A percentile compares a stretch with the other conserved stretches of the same genome.
phyloP scores from a whole-genome alignment of 2,888 invertebrate genomes.

The Tachina lurida region DNA sequence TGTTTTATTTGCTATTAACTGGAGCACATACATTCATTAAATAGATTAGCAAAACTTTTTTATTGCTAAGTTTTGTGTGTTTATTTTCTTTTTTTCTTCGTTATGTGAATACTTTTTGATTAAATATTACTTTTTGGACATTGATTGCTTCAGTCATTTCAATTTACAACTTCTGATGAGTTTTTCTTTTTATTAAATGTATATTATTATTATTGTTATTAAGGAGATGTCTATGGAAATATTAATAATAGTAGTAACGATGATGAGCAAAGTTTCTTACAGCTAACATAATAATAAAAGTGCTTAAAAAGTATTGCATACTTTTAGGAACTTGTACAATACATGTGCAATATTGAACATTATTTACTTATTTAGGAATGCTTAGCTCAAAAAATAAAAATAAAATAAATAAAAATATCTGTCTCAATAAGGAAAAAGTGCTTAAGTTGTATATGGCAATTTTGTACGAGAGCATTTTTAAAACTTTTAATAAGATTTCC shows the following conservation, averaged over 20 bases:
- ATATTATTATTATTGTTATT: slow-evolving; percentile 30
- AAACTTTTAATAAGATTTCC: no score
- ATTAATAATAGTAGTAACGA: slow-evolving; percentile 56
- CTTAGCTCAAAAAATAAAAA: background rate
- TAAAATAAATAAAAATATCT: no score
- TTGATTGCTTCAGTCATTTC: slow-evolving; percentile 59
- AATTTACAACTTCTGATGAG: slow-evolving; percentile 59
- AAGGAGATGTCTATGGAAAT: slow-evolving; percentile 40
- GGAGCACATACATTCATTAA: slow-evolving; percentile 21
- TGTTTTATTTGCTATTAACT: slow-evolving; percentile 50
- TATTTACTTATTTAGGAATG: no score
- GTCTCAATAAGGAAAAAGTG: no score
- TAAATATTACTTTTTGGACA: slow-evolving; percentile 52
- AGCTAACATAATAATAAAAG: background rate
- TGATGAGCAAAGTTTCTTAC: slow-evolving; percentile 41
- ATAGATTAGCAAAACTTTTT: slow-evolving; percentile 58
- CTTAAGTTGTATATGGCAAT: no score
- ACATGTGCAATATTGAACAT: background rate
- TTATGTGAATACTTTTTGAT: background rate
- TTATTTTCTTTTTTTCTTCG: background rate
- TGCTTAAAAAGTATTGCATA: slow-evolving; percentile 37
- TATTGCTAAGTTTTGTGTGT: background rate
- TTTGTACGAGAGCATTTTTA: no score
- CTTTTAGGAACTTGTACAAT: slow-evolving; percentile 7
- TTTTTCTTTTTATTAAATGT: slow-evolving; percentile 40